Conservation (phyloP, 2,113 vertebrate species). For the Oostethus manadensis region DNA sequence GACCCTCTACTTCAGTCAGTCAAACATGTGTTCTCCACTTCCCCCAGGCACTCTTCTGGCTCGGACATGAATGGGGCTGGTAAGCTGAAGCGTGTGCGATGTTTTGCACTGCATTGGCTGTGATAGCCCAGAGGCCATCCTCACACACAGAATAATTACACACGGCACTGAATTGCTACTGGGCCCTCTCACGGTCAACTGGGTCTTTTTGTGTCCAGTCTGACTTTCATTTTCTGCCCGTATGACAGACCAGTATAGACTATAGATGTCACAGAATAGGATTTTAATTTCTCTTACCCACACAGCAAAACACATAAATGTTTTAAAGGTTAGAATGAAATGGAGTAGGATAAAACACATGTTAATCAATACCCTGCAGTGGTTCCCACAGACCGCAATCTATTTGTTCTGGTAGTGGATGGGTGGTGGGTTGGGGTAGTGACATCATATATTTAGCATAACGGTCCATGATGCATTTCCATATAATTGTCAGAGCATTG, state of each 20-base stretch:
- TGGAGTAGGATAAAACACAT: conserved; percentile 47
- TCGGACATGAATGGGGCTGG: conserved; percentile 45
- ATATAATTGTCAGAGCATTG: no score
- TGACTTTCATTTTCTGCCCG: conserved; percentile 31
- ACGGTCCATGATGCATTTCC: no score
- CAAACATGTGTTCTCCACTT: conserved; percentile 34
- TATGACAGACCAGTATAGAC: conserved; percentile 1
- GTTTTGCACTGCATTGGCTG: conserved; percentile 50
- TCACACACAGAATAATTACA: conserved; percentile 55
- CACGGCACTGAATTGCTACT: conserved; percentile 36
- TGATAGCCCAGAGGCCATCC: conserved; percentile 47
- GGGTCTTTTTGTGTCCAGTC: conserved; percentile 21
- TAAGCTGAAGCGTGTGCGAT: conserved; percentile 23
- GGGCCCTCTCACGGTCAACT: conserved; percentile 38
- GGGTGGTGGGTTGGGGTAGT: no score
- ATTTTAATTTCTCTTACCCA: background rate
- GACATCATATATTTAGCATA: no score
- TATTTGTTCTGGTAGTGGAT: no score
- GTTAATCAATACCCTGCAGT: conserved; percentile 50
- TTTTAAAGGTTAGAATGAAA: background rate
- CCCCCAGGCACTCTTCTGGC: conserved; percentile 21
- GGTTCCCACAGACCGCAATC: no score
- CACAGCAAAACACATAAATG: background rate
- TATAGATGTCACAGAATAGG: background rate
- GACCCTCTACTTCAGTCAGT: background rate